phyloP scores from a whole-genome alignment of 2,113 vertebrate species.

The Menidia beryllina region DNA sequence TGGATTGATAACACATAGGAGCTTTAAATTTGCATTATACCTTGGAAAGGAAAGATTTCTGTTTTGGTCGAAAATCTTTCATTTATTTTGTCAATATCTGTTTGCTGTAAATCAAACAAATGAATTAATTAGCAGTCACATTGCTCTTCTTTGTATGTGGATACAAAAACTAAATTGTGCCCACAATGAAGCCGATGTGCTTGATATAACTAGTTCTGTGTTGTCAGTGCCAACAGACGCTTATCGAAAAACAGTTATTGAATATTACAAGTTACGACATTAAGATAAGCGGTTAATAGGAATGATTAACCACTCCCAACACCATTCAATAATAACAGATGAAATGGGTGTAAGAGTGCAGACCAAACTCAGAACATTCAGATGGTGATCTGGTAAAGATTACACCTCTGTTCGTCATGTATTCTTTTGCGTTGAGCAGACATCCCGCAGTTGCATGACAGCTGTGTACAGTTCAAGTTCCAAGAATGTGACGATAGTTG shows the following conservation, averaged over 20 bases:
- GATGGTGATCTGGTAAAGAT: neutral
- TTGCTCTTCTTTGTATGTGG: neutral
- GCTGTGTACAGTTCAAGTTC: neutral
- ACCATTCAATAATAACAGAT: neutral
- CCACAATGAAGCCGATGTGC: neutral
- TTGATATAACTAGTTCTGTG: neutral
- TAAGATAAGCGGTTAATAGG: neutral
- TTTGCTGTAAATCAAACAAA: neutral
- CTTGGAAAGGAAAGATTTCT: too few species aligned
- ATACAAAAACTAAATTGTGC: neutral
- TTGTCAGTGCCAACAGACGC: neutral
- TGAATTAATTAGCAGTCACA: neutral
- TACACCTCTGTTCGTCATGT: neutral
- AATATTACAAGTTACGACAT: neutral
- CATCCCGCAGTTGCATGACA: neutral
- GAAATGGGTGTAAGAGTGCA: neutral
- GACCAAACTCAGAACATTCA: neutral
- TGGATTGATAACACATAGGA: too few species aligned
- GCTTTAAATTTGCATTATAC: too few species aligned
- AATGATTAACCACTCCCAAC: neutral
- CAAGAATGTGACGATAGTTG: slow-evolving; percentile 8
- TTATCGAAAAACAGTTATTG: neutral
- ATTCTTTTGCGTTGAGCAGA: too few species aligned
- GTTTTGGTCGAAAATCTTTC: too few species aligned
- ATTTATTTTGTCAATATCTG: neutral